Percentiles rank a stretch among this genome's conserved stretches.
Evolutionary conservation across 2,113 vertebrate genomes (phyloP).

Genomic region (Onychostoma macrolepis): DNA sequence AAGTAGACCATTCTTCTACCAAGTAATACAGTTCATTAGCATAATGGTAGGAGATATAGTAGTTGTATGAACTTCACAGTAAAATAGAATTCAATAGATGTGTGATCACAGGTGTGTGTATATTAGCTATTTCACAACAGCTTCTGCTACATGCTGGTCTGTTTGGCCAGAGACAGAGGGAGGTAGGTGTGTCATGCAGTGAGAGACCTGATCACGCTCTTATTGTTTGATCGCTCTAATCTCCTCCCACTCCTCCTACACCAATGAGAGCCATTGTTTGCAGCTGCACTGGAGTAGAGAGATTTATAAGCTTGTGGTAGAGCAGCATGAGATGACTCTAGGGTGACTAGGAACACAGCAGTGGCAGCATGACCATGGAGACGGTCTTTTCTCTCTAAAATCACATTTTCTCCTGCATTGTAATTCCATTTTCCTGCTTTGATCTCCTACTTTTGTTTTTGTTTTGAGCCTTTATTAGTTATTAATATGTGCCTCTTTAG

Average conservation of each 20-base stretch:
- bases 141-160: not conserved
- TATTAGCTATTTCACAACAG: not conserved
- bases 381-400: not conserved
- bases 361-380: not conserved
- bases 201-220: slow-evolving; percentile 7
- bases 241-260: slow-evolving; percentile 20
- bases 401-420: not conserved
- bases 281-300: not conserved
- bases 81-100: not conserved
- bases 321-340: slow-evolving; percentile 5
- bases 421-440: not conserved
- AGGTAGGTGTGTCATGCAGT: slow-evolving; percentile 11
- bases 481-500: not conserved
- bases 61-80: not conserved
- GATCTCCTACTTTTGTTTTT: not conserved
- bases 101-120: not conserved
- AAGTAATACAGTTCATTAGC: not conserved
- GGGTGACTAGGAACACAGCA: not conserved
- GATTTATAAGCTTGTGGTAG: not conserved
- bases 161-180: slow-evolving; percentile 1
- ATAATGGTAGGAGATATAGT: not conserved
- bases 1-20: not conserved
- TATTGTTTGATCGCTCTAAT: slow-evolving; percentile 15
- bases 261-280: slow-evolving; percentile 20
- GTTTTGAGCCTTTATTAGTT: not conserved